phyloP scores from a whole-genome alignment of 2,113 vertebrate genomes.

The Orthonyx spaldingii region DNA sequence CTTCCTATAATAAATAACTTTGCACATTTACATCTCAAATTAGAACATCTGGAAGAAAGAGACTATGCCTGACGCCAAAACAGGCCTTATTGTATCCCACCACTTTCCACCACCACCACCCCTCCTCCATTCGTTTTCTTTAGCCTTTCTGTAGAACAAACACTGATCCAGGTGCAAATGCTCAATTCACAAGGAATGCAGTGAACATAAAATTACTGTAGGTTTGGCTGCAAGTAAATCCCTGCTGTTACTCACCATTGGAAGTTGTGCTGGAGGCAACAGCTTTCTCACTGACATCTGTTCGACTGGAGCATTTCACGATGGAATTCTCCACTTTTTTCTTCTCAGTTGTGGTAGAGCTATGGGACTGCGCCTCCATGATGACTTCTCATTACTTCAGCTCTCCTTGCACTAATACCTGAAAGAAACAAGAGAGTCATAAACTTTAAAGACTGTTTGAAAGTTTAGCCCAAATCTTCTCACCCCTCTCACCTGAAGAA shows the following conservation, averaged over 20 bases:
- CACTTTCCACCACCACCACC: not conserved
- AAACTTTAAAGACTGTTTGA: not conserved
- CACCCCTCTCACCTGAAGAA: not conserved
- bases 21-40: conserved; percentile 63
- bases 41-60: conserved; percentile 65
- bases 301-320: conserved; percentile 85
- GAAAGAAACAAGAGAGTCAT: conserved; percentile 36
- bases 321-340: conserved; percentile 96
- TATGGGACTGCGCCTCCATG: conserved; percentile 98
- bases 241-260: conserved; percentile 83
- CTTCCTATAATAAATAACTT: conserved; percentile 68
- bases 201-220: conserved; percentile 50
- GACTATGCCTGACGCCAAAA: conserved; percentile 10
- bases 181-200: conserved; percentile 64
- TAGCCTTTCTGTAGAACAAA: conserved; percentile 43
- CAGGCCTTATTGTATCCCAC: conserved; percentile 13
- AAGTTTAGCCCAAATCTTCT: not conserved
- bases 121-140: not conserved
- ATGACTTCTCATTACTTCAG: conserved; percentile 92
- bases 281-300: conserved; percentile 97
- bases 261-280: conserved; percentile 98
- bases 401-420: conserved; percentile 81
- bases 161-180: conserved; percentile 63
- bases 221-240: conserved; percentile 62
- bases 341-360: conserved; percentile 89